These are phyloP conservation scores for Drosophila bipectinata DNA, from an alignment of 1,140 invertebrate genomes.

Conservation along the genomic window DNA sequence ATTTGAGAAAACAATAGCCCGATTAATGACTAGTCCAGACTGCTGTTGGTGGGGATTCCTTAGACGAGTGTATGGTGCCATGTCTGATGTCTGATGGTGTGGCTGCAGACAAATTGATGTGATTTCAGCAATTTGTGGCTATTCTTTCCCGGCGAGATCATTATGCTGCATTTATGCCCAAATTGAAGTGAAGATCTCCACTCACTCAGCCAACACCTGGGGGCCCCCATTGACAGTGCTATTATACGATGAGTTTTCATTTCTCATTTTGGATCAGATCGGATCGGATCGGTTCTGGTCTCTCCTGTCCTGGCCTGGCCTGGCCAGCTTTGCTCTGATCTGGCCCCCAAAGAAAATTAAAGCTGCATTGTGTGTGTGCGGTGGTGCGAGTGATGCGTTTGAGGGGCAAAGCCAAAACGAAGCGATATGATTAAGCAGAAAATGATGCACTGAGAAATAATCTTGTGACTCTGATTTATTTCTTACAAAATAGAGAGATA, in stretches of 20 bases:
- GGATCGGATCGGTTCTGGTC: conserved; percentile 15
- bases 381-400: conserved; percentile 50
- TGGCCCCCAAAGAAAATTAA: conserved; percentile 62
- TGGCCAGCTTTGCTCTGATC: conserved; percentile 8
- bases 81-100: background rate
- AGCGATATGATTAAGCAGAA: conserved; percentile 65
- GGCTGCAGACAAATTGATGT: conserved; percentile 47
- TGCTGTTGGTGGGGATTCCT: conserved; percentile 15
- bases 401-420: conserved; percentile 39
- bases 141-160: conserved; percentile 41
- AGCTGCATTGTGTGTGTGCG: conserved; percentile 47
- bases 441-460: conserved; percentile 32
- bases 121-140: conserved; percentile 47
- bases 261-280: conserved; percentile 40
- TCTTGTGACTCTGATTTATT: background rate
- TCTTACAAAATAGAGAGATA: background rate
- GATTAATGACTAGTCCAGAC: conserved; percentile 15
- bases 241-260: conserved; percentile 74
- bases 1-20: conserved; percentile 37
- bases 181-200: conserved; percentile 47
- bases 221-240: conserved; percentile 63
- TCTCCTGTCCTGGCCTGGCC: conserved; percentile 5
- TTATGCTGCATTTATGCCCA: conserved; percentile 52
- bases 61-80: background rate
- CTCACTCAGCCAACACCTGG: conserved; percentile 36